Conservation (phyloP, 2,888 invertebrate species). For the Melieria picta region DNA sequence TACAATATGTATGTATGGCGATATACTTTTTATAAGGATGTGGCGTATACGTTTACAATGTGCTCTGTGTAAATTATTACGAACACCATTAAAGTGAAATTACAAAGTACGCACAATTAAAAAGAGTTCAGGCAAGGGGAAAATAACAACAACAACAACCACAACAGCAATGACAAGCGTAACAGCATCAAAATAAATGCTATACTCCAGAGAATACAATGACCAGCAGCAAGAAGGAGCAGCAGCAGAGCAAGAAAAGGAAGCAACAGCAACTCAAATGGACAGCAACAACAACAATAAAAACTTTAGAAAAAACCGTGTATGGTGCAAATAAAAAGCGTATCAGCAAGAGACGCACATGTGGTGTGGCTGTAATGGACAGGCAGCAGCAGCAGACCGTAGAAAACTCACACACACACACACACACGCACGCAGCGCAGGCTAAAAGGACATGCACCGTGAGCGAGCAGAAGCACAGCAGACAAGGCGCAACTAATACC, state of each 20-base stretch:
- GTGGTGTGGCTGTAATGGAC: conserved; percentile 6
- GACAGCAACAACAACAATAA: conserved; percentile 4
- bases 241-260: neutral
- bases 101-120: too few relatives aligned
- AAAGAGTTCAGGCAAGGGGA: too few relatives aligned
- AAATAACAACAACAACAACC: neutral
- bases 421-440: neutral
- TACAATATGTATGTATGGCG: neutral
- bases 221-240: neutral
- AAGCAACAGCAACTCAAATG: neutral
- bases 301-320: conserved; percentile 13
- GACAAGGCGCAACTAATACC: too few relatives aligned
- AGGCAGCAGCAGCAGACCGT: neutral
- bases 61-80: conserved; percentile 11
- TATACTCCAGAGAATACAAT: too few relatives aligned
- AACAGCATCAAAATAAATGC: too few relatives aligned
- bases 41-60: neutral
- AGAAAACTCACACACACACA: conserved; percentile 1
- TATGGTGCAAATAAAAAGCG: conserved; percentile 7
- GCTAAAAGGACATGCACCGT: neutral
- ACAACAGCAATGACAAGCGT: neutral
- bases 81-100: too few relatives aligned
- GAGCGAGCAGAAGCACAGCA: too few relatives aligned
- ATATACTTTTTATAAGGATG: neutral
- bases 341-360: conserved; percentile 7